These are phyloP conservation scores for Cheumatopsyche charites DNA, from an alignment of 1,140 invertebrate genomes.

Conservation along the genomic window DNA sequence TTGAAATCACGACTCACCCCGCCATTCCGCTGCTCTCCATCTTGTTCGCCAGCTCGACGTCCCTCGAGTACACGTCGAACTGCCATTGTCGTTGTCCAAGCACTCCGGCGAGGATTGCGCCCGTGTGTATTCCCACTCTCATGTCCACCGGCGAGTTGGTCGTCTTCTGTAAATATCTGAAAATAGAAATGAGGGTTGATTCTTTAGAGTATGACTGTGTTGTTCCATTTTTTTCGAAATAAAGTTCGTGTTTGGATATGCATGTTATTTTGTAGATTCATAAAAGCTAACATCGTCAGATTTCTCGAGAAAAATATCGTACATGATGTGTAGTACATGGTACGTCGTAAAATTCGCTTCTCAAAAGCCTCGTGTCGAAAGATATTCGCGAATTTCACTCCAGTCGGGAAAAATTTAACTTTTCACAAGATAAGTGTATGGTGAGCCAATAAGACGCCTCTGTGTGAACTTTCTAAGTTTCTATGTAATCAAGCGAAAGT, in stretches of 20 bases:
- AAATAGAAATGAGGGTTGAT: not conserved
- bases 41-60: constrained; percentile 97
- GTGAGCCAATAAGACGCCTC: constrained; percentile 5
- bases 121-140: constrained; percentile 97
- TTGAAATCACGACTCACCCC: constrained; percentile 70
- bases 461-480: constrained; percentile 6
- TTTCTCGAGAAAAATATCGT: no score
- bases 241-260: no score
- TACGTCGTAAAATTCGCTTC: no score
- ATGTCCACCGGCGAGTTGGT: constrained; percentile 97
- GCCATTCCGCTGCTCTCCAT: constrained; percentile 97
- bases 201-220: no score
- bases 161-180: constrained; percentile 90
- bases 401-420: no score
- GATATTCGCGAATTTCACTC: no score
- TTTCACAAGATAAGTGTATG: no score
- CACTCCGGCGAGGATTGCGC: constrained; percentile 93
- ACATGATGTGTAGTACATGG: no score
- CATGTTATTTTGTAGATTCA: no score
- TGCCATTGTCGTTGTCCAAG: constrained; percentile 97
- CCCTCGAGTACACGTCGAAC: constrained; percentile 97
- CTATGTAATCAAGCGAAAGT: constrained; percentile 7
- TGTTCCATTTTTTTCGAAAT: no score
- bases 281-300: no score
- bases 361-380: no score